Base-by-base conservation (phyloP, 2,113 vertebrate species). In the Crotalus horridus region DNA sequence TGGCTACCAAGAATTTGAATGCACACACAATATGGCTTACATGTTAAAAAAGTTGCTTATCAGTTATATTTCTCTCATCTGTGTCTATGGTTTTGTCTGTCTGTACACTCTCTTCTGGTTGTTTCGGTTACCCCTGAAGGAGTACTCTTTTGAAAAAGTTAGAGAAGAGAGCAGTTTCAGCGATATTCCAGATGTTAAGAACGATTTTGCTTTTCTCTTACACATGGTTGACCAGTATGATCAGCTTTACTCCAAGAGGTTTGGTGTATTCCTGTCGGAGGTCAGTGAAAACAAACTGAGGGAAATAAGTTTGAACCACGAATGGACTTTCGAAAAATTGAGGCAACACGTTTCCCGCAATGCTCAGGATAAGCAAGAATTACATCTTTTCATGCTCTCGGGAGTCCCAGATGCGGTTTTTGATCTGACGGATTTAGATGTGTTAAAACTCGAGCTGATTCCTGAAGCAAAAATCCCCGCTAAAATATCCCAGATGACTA, bases 191-290 rank as follows among this genome's bases (percentile, higher is more conserved):
- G 99, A 99, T 88, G 99, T 99, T 54, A 99, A 99, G 96, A 99
- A 99, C 0, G 99, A 99, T 95, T 99, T 99, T 97, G 99, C 99
- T 0, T 99, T 99, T 95, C 99, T 99, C 55, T 98, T 99, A 89
- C 99, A 99, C 96, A 99, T 99, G 99, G 99, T 99, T 0, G 99
- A 99, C 96, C 99, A 99, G 94, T 99, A 99, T 0, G 99, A 99
- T 95, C 99, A 99, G 95, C 97, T 99, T 55, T 99, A 99, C 88
- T 99, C 99, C 0, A 99, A 99, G 95, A 98, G 99, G 4, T 99
- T 99, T 8, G 99, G 99, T 3, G 99, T 99, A 94, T 99, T 99
- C 93, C 96, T 99, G 81, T 99, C 99, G 0, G 99, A 99, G 96
- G 99, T 99, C 43, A 99, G 99, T 85, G 99, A 99, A 96, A 99